Evolutionary conservation across 2,113 vertebrate species (phyloP).

Genomic region (Clupea harengus): DNA sequence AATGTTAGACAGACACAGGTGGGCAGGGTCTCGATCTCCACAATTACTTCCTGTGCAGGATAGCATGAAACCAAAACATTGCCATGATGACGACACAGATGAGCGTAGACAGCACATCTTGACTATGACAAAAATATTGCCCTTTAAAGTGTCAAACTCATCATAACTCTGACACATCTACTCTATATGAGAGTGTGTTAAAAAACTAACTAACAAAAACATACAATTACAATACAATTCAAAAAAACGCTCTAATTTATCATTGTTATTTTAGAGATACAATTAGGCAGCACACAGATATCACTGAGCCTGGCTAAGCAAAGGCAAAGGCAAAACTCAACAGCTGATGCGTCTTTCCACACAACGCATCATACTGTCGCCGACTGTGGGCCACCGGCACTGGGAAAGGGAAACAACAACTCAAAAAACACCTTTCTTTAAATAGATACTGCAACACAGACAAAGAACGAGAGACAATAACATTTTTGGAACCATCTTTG

Average conservation of each 20-base stretch:
- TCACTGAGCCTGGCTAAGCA: conserved; percentile 42
- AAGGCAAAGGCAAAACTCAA: neutral
- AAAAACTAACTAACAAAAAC: neutral
- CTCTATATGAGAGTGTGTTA: neutral
- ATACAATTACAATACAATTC: neutral
- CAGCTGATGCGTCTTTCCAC: neutral
- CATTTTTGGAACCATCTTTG: neutral
- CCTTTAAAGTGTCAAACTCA: neutral
- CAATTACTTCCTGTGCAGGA: neutral
- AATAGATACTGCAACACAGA: neutral
- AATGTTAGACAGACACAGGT: neutral
- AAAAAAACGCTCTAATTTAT: conserved; percentile 4
- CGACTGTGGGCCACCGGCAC: neutral
- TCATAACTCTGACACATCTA: neutral
- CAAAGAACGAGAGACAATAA: neutral
- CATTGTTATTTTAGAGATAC: conserved; percentile 16
- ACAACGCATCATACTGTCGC: neutral
- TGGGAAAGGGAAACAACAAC: neutral
- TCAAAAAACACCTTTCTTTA: neutral
- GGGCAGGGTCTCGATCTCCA: neutral
- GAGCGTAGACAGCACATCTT: neutral
- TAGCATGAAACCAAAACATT: neutral
- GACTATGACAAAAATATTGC: neutral
- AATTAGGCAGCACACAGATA: conserved; percentile 56
- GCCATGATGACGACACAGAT: neutral